Evolutionary conservation across 1,140 invertebrate genomes (phyloP).

Genomic region (Trachymyrmex septentrionalis): DNA sequence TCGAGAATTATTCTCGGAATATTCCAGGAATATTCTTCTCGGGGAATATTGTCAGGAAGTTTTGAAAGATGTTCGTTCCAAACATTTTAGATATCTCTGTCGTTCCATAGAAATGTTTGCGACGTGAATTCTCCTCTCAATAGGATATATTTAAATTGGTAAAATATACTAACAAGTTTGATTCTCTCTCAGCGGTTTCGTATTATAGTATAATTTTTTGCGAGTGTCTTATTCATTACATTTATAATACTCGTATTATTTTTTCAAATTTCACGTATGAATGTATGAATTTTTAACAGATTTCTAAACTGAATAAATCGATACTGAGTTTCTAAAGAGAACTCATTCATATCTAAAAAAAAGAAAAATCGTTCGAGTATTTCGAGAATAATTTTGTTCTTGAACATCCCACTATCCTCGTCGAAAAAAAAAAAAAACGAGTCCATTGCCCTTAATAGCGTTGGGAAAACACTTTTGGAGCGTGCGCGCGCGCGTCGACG

Average conservation of each 20-base stretch:
- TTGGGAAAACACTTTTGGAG: constrained; percentile 47
- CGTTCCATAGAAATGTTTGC: background rate
- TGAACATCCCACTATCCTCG: background rate
- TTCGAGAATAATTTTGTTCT: background rate
- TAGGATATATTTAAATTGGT: constrained; percentile 45
- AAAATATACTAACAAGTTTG: constrained; percentile 37
- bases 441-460: constrained; percentile 54
- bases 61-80: constrained; percentile 28
- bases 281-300: background rate
- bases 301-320: background rate
- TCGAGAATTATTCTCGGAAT: constrained; percentile 32
- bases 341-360: background rate
- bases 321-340: background rate
- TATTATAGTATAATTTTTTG: background rate
- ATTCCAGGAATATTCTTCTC: background rate
- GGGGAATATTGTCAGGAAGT: constrained; percentile 30
- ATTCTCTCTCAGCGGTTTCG: background rate
- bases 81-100: constrained; percentile 45
- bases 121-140: constrained; percentile 33
- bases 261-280: background rate
- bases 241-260: background rate
- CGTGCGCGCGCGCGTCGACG: constrained; percentile 6
- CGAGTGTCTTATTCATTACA: background rate
- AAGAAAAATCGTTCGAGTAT: background rate
- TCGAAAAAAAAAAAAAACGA: background rate